Conservation (phyloP, 2,797 vertebrate species). For the Huso huso region DNA sequence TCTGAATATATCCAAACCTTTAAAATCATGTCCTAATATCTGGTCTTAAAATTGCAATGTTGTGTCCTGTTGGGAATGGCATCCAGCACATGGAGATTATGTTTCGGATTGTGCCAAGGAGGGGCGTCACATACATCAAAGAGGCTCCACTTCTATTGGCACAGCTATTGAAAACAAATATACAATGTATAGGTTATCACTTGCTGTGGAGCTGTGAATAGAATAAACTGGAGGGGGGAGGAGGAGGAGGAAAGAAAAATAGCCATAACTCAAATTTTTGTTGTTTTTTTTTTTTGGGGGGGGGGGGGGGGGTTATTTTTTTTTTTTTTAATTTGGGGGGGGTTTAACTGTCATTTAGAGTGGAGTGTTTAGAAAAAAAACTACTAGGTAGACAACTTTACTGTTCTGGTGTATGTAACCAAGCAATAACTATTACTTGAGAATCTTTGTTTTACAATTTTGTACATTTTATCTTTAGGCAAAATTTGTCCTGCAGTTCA, state of each 20-base stretch:
- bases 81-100: constrained; percentile 17
- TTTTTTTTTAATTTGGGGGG: too few relatives aligned
- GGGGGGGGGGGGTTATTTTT: too few relatives aligned
- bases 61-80: constrained; percentile 16
- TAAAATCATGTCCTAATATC: constrained; percentile 28
- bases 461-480: constrained; percentile 83
- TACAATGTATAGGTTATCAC: constrained; percentile 64
- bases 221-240: too few relatives aligned
- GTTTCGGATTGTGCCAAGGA: constrained; percentile 40
- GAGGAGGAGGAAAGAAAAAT: constrained; percentile 44
- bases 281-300: too few relatives aligned
- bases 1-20: too few relatives aligned
- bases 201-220: constrained; percentile 65
- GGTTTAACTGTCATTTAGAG: constrained; percentile 52
- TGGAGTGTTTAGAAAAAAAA: constrained; percentile 52
- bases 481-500: constrained; percentile 65
- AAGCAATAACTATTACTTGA: constrained; percentile 99
- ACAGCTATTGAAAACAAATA: constrained; percentile 30
- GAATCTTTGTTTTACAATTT: constrained; percentile 81
- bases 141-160: too few relatives aligned
- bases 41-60: too few relatives aligned
- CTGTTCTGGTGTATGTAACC: constrained; percentile 86
- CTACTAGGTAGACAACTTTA: constrained; percentile 86
- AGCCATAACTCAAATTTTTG: constrained; percentile 53
- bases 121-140: too few relatives aligned